Conservation (phyloP, 2,888 invertebrate species). For the Phortica okadai region DNA sequence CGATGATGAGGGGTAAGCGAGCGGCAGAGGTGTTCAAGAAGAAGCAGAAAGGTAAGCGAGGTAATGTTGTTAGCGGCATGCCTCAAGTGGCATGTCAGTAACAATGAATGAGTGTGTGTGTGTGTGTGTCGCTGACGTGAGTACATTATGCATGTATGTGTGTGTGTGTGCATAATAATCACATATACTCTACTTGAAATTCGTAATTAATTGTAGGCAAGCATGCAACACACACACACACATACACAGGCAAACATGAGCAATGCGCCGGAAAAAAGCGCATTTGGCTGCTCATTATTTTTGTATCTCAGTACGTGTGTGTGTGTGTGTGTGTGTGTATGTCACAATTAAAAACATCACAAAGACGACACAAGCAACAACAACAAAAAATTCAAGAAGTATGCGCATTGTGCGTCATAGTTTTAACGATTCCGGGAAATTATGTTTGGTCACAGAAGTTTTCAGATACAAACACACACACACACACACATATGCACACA, state of each 20-base stretch:
- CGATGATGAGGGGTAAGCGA: neutral
- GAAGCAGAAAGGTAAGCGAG: neutral
- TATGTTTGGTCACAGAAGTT: conserved; percentile 5
- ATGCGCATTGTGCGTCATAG: conserved; percentile 15
- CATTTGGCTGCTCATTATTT: no score
- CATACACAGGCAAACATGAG: neutral
- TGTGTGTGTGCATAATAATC: neutral
- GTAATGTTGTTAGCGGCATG: conserved; percentile 5
- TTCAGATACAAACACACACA: neutral
- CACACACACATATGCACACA: neutral
- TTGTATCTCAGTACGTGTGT: no score
- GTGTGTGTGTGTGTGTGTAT: no score
- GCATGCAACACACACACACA: conserved; percentile 39
- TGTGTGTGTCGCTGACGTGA: neutral
- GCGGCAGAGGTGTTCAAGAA: neutral
- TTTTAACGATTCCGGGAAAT: conserved; percentile 46
- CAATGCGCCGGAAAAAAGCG: no score
- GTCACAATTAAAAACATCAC: no score
- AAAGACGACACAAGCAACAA: no score
- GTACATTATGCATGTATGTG: neutral
- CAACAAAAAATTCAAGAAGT: neutral
- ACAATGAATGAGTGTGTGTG: neutral
- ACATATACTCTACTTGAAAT: conserved; percentile 42
- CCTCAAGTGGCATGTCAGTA: neutral
- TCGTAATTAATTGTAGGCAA: conserved; percentile 52